Base-by-base conservation (phyloP, 2,888 invertebrate species). In the Patella caerulea region DNA sequence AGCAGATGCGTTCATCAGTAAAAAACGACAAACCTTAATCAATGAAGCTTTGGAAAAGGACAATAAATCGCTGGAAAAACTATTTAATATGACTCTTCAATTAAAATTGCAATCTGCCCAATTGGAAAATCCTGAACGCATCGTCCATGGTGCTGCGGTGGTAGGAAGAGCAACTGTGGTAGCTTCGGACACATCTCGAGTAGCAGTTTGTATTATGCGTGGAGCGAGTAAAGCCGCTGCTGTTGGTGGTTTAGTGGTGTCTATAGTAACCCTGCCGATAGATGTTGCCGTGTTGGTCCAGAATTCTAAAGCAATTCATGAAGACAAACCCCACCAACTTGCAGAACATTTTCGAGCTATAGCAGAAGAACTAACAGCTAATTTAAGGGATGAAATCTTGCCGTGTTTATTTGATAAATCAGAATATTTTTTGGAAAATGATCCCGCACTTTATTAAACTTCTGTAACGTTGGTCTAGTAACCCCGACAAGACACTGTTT, bases 341-440 rank as follows among this genome's bases (percentile, higher is more conserved):
- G 65, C 65, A 12, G 65, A 65, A 65, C 65, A 65, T 65, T 65
- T 65, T 65, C 65, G 65, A 11, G 24, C 19, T 3, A 14, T 65
- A 12, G 65, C 65, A 24, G 24, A 65, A 9, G 19, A 65, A 24
- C 65, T 65, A 11, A 65, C 65, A 65, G 24, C 9, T 65, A 65
- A 65, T 24, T 24, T 65, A 9, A 65, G 65, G 14, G 65, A 65
- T 24, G 65, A 65, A 65, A 24, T 65, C 2, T 24, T 65, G 65
- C 65, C 65, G 19, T 65, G 65, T 65, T 65, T 65, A 65, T 65
- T 65, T 65, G 65, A 65, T 65, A 65, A 65, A 24, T 24, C 65
- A 3, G 65, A 65, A 24, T 65, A 24, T 14, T 65, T 65, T 65
- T 24, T 65, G 24, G 65, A 65, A 24, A 65, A 65, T 65, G 65